A percentile compares a stretch with the other conserved stretches of the same genome.
Conservation (phyloP, 2,888 invertebrate species). For the Macrophya alboannulata region DNA sequence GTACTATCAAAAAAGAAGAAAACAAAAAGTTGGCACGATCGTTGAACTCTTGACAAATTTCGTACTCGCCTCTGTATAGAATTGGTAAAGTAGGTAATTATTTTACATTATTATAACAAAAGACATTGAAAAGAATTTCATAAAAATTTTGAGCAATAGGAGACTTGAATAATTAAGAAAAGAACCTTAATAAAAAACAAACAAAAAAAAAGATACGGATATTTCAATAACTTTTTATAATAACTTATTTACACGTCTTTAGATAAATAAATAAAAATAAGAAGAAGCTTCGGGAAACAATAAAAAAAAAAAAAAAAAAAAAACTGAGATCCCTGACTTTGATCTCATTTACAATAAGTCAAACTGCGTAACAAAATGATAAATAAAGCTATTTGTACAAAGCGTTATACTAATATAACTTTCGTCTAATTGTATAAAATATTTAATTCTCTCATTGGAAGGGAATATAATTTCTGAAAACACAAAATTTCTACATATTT, state of each 20-base stretch:
- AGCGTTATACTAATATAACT: constrained; percentile 67
- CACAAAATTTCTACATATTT: constrained; percentile 18
- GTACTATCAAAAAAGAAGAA: constrained; percentile 67
- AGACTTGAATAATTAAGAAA: constrained; percentile 19
- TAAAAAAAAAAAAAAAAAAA: constrained; percentile 57
- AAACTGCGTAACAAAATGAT: constrained; percentile 66
- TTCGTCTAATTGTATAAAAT: constrained; percentile 66
- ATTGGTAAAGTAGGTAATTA: constrained; percentile 14
- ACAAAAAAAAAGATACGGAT: neutral
- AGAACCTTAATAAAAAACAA: neutral
- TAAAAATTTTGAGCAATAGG: constrained; percentile 2
- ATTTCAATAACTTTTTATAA: neutral
- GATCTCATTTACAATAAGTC: constrained; percentile 58
- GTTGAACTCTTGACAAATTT: constrained; percentile 68
- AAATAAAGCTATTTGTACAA: constrained; percentile 77
- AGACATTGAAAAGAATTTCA: constrained; percentile 55
- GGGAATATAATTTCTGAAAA: constrained; percentile 9
- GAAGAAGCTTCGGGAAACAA: neutral
- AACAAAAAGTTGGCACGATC: constrained; percentile 73
- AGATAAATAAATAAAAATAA: constrained; percentile 18
- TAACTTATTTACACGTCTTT: constrained; percentile 19
- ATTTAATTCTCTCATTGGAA: constrained; percentile 35
- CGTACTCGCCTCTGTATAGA: constrained; percentile 38
- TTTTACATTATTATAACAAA: constrained; percentile 18
- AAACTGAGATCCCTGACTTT: constrained; percentile 60